Evolutionary conservation across 2,797 vertebrate genomes (phyloP), one percentile per base, ranked within the genome.

Genomic region (Bufotes viridis): DNA sequence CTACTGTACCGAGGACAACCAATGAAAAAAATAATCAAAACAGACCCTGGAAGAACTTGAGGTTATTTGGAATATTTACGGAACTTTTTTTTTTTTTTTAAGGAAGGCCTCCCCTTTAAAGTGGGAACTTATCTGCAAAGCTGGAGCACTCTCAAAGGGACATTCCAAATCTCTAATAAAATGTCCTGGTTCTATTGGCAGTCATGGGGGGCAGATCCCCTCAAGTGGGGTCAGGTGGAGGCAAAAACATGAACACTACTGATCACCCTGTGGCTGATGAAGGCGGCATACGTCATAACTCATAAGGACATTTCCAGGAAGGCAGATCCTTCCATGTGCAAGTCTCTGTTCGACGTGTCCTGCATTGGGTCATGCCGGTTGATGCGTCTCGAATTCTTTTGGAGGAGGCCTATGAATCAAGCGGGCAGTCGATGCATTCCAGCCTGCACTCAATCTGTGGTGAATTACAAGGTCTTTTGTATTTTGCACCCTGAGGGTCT

Each of bases 401-500:
- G 53, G 20, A 6, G 24, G 74, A 51, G 0, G 22, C 49, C 13
- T 24, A 55, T n/a, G 12, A 78, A 55, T 8, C 24, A 20, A 53
- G 11, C 11, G 9, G 34, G 20, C 70, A 11, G 17, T 49, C 9
- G 34, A 49, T 74, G 34, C 20, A 11, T 75, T 75, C 51, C 13
- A 78, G 74, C 22, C 70, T 13, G 74, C 49, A 24, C 20, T 8
- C 49, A 78, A 15, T 55, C 74, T 53, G 7, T 11, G 18, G 72
- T 22, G 72, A 75, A 51, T 51, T 51, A 51, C 42, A 51, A 75
- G 42, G 67, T n/a, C 4, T 15, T 78, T 55, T 78, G 72, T 13
- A 78, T 78, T 78, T 51, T 55, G 49, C 74, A 24, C 74, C 74
- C 74, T 24, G 74, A 76, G 74, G 74, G 42, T 53, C 49, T 14